Conservation (phyloP, 2,888 invertebrate genomes). For the Zelleria hepariella region DNA sequence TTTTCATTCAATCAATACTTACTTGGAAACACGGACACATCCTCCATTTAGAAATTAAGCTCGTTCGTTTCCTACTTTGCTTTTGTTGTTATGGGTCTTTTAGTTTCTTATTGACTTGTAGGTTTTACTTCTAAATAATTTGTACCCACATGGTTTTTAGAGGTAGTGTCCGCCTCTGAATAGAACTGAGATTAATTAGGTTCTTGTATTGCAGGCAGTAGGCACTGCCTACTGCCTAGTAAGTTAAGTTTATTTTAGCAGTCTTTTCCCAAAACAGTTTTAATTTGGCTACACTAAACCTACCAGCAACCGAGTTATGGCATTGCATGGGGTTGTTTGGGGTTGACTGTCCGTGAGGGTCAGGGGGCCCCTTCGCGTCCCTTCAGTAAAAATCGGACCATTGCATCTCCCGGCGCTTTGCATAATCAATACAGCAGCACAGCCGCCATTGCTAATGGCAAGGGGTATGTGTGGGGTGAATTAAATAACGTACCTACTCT, state of each 20-base stretch:
- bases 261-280: not conserved
- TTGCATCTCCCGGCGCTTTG: constrained; percentile 56
- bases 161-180: no score
- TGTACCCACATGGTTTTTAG: no score
- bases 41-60: constrained; percentile 9
- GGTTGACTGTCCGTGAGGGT: constrained; percentile 7
- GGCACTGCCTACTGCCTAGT: no score
- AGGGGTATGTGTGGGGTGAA: constrained; percentile 20
- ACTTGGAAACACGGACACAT: constrained; percentile 26
- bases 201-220: no score
- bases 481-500: constrained; percentile 16
- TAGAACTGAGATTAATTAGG: no score
- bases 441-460: constrained; percentile 36
- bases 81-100: not conserved
- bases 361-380: constrained; percentile 37
- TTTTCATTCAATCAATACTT: constrained; percentile 71
- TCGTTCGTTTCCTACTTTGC: not conserved
- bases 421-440: constrained; percentile 54
- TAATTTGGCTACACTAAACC: not conserved
- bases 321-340: not conserved
- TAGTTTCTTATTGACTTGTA: not conserved
- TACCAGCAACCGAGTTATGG: not conserved
- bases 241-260: not conserved
- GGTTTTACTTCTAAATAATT: no score
- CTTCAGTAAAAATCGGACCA: constrained; percentile 52